Evolutionary conservation across 1,140 invertebrate species (phyloP).

Genomic region (Aphaenogaster ashmeadi): DNA sequence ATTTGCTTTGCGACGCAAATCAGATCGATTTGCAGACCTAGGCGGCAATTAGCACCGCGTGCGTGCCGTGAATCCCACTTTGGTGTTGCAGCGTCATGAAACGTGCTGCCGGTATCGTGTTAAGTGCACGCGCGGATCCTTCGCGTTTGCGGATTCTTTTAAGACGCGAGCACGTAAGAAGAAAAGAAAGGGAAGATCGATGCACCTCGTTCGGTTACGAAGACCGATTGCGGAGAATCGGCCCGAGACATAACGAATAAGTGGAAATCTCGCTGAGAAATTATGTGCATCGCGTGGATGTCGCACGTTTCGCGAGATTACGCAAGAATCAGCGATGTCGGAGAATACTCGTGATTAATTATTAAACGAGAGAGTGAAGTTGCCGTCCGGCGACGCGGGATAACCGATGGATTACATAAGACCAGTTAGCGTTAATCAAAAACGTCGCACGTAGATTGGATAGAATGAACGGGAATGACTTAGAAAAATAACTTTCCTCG

Average conservation of each 20-base stretch:
- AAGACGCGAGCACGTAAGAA: slow-evolving; percentile 6
- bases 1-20: slow-evolving; percentile 58
- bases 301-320: slow-evolving; percentile 26
- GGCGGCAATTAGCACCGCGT: slow-evolving; percentile 56
- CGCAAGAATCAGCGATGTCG: slow-evolving; percentile 21
- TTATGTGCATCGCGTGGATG: background rate
- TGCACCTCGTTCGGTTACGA: background rate
- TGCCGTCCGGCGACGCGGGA: background rate
- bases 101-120: slow-evolving; percentile 27
- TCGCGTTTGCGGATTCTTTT: slow-evolving; percentile 52
- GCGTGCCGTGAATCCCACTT: slow-evolving; percentile 48
- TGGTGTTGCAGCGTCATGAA: slow-evolving; percentile 34
- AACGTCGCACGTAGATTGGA: slow-evolving; percentile 48
- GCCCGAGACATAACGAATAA: background rate
- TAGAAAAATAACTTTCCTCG: slow-evolving; percentile 53
- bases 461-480: slow-evolving; percentile 38
- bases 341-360: slow-evolving; percentile 45
- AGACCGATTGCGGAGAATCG: background rate
- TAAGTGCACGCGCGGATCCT: slow-evolving; percentile 34
- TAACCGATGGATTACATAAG: slow-evolving; percentile 52
- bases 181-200: background rate
- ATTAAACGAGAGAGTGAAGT: slow-evolving; percentile 52
- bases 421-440: slow-evolving; percentile 56
- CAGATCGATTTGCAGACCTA: slow-evolving; percentile 60
- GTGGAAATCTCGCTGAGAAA: slow-evolving; percentile 18